phyloP scores from a whole-genome alignment of 2,888 invertebrate genomes.

The Caenorhabditis afra region DNA sequence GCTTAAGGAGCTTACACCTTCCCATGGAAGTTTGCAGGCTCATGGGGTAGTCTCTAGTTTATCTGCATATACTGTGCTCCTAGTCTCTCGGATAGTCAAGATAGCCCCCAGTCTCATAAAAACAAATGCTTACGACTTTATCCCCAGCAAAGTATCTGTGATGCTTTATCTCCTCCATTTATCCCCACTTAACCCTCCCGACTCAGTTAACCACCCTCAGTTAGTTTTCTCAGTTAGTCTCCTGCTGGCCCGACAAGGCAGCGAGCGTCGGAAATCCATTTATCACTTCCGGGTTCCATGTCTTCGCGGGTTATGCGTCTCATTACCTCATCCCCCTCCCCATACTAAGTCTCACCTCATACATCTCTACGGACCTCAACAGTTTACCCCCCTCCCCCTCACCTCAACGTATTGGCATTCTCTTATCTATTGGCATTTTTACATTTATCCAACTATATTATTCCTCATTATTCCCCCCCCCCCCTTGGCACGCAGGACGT shows the following conservation, averaged over 20 bases:
- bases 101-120: constrained; percentile 6
- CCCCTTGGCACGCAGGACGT: background rate
- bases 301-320: too few relatives aligned
- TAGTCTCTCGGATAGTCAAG: constrained; percentile 32
- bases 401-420: too few relatives aligned
- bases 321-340: too few relatives aligned
- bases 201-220: too few relatives aligned
- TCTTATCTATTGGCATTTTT: too few relatives aligned
- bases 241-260: too few relatives aligned
- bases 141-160: constrained; percentile 12
- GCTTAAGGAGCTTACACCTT: constrained; percentile 13
- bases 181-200: background rate
- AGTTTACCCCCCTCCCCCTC: too few relatives aligned
- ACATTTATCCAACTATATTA: background rate
- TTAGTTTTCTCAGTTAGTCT: too few relatives aligned
- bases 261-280: too few relatives aligned
- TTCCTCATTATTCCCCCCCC: background rate
- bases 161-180: constrained; percentile 2
- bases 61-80: constrained; percentile 11
- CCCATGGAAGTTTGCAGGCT: constrained; percentile 18
- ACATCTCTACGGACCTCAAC: too few relatives aligned
- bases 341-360: too few relatives aligned
- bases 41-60: constrained; percentile 5
- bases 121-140: background rate
- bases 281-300: too few relatives aligned